These are phyloP conservation scores for Caenorhabditis sulstoni DNA, from an alignment of 2,888 invertebrate species.

Conservation along the genomic window DNA sequence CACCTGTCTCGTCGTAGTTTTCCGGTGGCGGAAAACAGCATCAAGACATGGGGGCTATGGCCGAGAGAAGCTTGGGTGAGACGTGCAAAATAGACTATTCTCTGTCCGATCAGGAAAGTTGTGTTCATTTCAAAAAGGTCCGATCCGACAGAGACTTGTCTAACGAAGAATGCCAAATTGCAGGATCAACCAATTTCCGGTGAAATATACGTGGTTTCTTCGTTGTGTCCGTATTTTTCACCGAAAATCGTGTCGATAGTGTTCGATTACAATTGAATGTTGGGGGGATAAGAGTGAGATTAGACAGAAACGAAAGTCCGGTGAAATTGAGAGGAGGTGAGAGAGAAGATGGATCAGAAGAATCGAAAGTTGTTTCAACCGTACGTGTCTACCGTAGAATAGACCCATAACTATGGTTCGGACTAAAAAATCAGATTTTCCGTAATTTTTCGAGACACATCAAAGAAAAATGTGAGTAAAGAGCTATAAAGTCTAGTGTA, in stretches of 20 bases:
- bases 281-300: conserved; percentile 26
- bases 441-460: conserved; percentile 54
- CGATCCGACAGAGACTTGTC: conserved; percentile 2
- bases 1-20: not conserved
- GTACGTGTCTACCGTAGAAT: conserved; percentile 64
- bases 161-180: conserved; percentile 46
- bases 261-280: conserved; percentile 18
- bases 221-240: not conserved
- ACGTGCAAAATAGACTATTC: conserved; percentile 58
- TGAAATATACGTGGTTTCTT: conserved; percentile 5
- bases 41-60: not conserved
- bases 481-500: conserved; percentile 44
- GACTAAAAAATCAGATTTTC: conserved; percentile 48
- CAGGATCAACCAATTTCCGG: conserved; percentile 8
- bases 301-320: conserved; percentile 54
- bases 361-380: conserved; percentile 47
- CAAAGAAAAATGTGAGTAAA: conserved; percentile 8
- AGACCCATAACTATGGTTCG: conserved; percentile 63
- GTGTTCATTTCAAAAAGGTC: not conserved
- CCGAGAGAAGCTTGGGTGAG: conserved; percentile 60
- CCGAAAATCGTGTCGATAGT: conserved; percentile 1
- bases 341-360: conserved; percentile 19
- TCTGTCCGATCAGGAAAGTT: not conserved
- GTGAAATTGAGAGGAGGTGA: conserved; percentile 32
- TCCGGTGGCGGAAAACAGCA: not conserved